phyloP scores from a whole-genome alignment of 2,888 invertebrate genomes.

The Andrena fulva region DNA sequence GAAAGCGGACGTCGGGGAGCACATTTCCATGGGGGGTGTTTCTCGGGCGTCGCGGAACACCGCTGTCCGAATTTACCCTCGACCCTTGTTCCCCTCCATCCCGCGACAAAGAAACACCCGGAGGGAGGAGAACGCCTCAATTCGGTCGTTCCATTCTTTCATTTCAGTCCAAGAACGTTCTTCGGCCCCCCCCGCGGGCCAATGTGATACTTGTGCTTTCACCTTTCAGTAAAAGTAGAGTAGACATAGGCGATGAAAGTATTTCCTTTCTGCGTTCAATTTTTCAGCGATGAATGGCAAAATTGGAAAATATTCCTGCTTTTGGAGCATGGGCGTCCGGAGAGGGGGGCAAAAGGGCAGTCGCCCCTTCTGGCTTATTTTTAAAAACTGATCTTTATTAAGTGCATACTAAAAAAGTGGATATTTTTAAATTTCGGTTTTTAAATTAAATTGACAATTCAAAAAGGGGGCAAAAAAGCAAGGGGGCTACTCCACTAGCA shows the following conservation, averaged over 20 bases:
- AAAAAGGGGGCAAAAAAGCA: too few species aligned
- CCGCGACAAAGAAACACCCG: not conserved
- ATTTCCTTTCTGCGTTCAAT: not conserved
- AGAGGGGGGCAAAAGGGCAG: too few species aligned
- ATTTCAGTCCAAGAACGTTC: not conserved
- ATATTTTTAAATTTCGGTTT: too few species aligned
- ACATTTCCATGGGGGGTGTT: not conserved
- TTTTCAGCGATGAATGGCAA: not conserved
- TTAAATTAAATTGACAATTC: too few species aligned
- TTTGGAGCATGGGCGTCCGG: too few species aligned
- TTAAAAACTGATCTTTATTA: too few species aligned
- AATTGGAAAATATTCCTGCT: too few species aligned
- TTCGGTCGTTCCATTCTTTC: not conserved
- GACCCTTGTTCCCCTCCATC: too few species aligned
- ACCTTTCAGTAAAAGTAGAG: not conserved
- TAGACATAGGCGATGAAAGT: not conserved
- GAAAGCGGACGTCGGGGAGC: not conserved
- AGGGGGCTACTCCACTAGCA: too few species aligned
- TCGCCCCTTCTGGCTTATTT: too few species aligned
- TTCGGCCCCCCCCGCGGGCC: not conserved
- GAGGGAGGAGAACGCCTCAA: not conserved
- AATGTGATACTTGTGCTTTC: slow-evolving; percentile 42
- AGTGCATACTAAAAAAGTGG: too few species aligned
- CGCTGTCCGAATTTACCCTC: not conserved
- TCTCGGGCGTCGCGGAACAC: not conserved